Conservation (phyloP, 2,113 vertebrate species). For the Heterotilapia buettikoferi region DNA sequence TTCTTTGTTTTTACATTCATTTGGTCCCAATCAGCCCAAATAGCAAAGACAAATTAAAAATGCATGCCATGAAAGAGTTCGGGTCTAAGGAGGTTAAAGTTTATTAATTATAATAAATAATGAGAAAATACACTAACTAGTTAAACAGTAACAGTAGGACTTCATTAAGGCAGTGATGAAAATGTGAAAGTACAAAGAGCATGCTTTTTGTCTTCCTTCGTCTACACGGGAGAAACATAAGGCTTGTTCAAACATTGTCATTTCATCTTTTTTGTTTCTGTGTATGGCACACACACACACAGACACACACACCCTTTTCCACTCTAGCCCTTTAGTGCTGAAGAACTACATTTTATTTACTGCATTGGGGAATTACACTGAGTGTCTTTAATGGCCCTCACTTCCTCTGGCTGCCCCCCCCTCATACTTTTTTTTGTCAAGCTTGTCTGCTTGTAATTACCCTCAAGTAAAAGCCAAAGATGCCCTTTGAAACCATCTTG, state of each 20-base stretch:
- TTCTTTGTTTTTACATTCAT: background rate
- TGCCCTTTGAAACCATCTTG: slow-evolving; percentile 13
- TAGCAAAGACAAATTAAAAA: background rate
- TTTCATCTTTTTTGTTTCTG: background rate
- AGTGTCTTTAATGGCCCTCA: slow-evolving; percentile 35
- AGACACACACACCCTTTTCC: background rate
- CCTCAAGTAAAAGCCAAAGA: slow-evolving; percentile 27
- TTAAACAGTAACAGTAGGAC: background rate
- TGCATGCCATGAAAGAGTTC: background rate
- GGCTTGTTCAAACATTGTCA: background rate
- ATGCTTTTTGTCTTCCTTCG: background rate
- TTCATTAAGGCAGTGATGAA: background rate
- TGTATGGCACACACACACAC: background rate
- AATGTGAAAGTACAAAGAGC: background rate
- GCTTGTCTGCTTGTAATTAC: slow-evolving; percentile 32
- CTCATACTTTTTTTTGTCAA: slow-evolving; percentile 5
- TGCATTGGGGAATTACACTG: slow-evolving; percentile 12
- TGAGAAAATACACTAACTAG: background rate
- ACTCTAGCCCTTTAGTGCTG: background rate
- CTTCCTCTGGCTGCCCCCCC: slow-evolving; percentile 3
- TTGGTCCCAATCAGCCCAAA: background rate
- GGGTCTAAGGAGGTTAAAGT: background rate
- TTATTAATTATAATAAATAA: background rate
- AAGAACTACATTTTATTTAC: slow-evolving; percentile 17
- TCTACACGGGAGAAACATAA: background rate